phyloP scores from a whole-genome alignment of 2,113 vertebrate genomes.

The Crotophaga sulcirostris region DNA sequence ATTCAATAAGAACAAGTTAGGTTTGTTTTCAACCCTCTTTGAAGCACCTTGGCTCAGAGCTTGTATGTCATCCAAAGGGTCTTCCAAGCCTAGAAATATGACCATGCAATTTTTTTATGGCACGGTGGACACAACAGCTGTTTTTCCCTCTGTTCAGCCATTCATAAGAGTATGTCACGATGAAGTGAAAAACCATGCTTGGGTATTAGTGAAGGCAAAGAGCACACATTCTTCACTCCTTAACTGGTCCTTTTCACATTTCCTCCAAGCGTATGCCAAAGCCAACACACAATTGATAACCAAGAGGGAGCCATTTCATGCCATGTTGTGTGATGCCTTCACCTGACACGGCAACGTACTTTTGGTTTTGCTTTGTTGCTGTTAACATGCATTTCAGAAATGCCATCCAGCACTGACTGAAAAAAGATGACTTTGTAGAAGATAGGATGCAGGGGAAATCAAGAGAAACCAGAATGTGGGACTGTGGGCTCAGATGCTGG shows the following conservation, averaged over 20 bases:
- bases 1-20: neutral
- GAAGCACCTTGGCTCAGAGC: neutral
- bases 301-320: neutral
- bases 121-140: neutral
- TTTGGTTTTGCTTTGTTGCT: conserved; percentile 27
- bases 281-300: neutral
- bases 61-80: neutral
- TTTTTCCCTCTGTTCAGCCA: neutral
- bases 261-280: neutral
- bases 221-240: neutral
- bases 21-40: neutral
- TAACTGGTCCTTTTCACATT: neutral
- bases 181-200: neutral
- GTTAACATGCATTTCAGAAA: conserved; percentile 53
- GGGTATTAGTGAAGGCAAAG: neutral
- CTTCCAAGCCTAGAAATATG: neutral
- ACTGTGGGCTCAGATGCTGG: conserved; percentile 50
- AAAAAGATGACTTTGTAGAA: conserved; percentile 33
- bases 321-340: neutral
- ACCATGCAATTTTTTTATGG: neutral
- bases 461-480: conserved; percentile 35
- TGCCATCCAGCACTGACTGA: conserved; percentile 2
- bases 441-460: conserved; percentile 1
- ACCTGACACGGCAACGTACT: neutral
- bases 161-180: neutral